Percentiles rank a stretch among this genome's conserved stretches.
Evolutionary conservation across 2,113 vertebrate genomes (phyloP).

Genomic region (Hipposideros armiger): DNA sequence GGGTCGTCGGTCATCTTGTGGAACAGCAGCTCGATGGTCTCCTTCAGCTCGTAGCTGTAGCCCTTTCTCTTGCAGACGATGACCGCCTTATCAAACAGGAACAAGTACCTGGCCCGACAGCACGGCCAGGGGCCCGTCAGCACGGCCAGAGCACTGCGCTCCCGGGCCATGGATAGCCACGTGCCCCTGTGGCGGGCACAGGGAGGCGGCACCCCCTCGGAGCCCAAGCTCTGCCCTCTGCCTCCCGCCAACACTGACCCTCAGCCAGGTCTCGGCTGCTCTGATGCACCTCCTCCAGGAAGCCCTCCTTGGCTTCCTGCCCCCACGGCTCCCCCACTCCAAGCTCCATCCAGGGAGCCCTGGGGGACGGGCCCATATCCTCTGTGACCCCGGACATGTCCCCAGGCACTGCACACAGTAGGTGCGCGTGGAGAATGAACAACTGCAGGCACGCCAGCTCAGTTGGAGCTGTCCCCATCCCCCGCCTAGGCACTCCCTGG

Average conservation of each 20-base stretch:
- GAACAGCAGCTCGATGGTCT: conserved; percentile 95
- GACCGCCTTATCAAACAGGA: conserved; percentile 99
- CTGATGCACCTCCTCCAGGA: not conserved
- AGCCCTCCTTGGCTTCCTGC: not conserved
- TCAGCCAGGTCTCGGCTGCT: fast-evolving
- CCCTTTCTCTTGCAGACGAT: conserved; percentile 98
- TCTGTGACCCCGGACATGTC: fast-evolving
- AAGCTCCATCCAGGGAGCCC: not conserved
- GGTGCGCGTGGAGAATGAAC: fast-evolving
- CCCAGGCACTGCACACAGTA: not conserved
- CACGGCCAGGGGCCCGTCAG: fast-evolving
- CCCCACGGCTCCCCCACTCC: fast-evolving
- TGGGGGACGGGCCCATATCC: fast-evolving
- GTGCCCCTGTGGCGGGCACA: fast-evolving
- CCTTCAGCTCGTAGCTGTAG: conserved; percentile 97
- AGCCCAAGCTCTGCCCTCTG: not conserved
- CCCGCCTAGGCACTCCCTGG: fast-evolving
- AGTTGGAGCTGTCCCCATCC: fast-evolving
- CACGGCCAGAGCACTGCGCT: fast-evolving
- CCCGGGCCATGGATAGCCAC: fast-evolving
- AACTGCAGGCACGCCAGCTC: fast-evolving
- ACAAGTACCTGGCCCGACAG: conserved; percentile 93
- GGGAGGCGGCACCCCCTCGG: not conserved
- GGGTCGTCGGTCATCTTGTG: conserved; percentile 98
- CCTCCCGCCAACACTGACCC: fast-evolving